Evolutionary conservation across 2,888 invertebrate genomes (phyloP).

Genomic region (Lysandra coridon): DNA sequence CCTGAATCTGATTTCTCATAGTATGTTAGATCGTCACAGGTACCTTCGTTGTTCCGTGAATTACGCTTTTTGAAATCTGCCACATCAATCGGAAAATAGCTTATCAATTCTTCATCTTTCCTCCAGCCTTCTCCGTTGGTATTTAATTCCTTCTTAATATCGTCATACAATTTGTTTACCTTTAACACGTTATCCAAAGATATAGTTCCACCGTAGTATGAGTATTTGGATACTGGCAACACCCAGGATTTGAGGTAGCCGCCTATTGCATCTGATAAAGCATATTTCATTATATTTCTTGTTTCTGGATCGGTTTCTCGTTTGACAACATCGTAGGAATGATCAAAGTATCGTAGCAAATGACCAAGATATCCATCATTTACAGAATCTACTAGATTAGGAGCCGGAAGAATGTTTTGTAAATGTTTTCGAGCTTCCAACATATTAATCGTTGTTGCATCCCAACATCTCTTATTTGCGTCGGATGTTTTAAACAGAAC

Average conservation of each 20-base stretch:
- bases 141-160: slow-evolving; percentile 78
- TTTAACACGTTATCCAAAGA: slow-evolving; percentile 77
- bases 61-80: slow-evolving; percentile 33
- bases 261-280: slow-evolving; percentile 76
- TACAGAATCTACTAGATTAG: slow-evolving; percentile 46
- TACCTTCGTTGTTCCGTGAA: slow-evolving; percentile 45
- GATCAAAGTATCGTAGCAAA: slow-evolving; percentile 54
- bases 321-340: slow-evolving; percentile 52
- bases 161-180: slow-evolving; percentile 77
- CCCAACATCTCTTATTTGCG: slow-evolving; percentile 52
- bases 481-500: slow-evolving; percentile 57
- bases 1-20: slow-evolving; percentile 55
- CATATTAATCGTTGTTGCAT: slow-evolving; percentile 48
- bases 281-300: slow-evolving; percentile 54
- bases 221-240: slow-evolving; percentile 80
- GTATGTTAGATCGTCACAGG: slow-evolving; percentile 58
- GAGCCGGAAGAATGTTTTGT: slow-evolving; percentile 57
- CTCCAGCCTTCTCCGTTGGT: slow-evolving; percentile 83
- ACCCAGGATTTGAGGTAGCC: slow-evolving; percentile 82
- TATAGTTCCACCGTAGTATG: slow-evolving; percentile 83
- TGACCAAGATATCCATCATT: slow-evolving; percentile 52
- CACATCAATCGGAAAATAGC: slow-evolving; percentile 52
- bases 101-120: slow-evolving; percentile 47
- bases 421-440: slow-evolving; percentile 58
- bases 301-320: slow-evolving; percentile 48